Evolutionary conservation across 2,888 invertebrate genomes (phyloP), one percentile per base, ranked within the genome.

Genomic region (Drosophila mulleri): DNA sequence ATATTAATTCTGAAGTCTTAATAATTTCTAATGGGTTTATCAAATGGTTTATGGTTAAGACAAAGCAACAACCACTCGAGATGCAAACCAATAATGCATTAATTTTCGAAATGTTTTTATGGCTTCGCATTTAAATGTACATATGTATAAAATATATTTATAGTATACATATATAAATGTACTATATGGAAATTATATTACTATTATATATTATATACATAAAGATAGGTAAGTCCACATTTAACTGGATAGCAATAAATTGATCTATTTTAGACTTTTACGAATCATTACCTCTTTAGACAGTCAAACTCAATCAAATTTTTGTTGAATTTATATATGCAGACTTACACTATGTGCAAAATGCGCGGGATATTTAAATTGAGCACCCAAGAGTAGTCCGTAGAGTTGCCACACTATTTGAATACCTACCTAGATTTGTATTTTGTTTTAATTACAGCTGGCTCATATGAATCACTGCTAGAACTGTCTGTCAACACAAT

Each of bases 21-120:
- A 84, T 84, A 81, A 83, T 75, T 75, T 90, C 90, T 83, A 85
- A 90, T 90, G 87, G 70, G 78, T 67, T 74, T 78, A 80, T 85
- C 72, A 89, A 83, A 72, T 70, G 74, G 41, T 42, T 64, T 75
- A 62, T 72, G 69, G 62, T 54, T 60, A 52, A 79, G 53, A 6
- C 16, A 23, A 35, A 59, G 69, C 9, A 64, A 75, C 20, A 18
- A 20, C 39, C 64, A 72, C 68, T 48, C 41, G 32, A 67, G 62
- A 83, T 64, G 67, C 58, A 65, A 63, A 65, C 48, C 67, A 71
- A 54, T 44, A 18, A 41, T 29, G 4, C 12, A 37, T 14, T 37
- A 16, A 23, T 37, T 35, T 35, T 35, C 11, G 6, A 48, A 48
- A 48, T 11, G 48, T 0, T 2, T 29, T 16, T 8, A 16, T 8